phyloP scores from a whole-genome alignment of 2,797 vertebrate genomes.

The Anabacerthia variegaticeps region DNA sequence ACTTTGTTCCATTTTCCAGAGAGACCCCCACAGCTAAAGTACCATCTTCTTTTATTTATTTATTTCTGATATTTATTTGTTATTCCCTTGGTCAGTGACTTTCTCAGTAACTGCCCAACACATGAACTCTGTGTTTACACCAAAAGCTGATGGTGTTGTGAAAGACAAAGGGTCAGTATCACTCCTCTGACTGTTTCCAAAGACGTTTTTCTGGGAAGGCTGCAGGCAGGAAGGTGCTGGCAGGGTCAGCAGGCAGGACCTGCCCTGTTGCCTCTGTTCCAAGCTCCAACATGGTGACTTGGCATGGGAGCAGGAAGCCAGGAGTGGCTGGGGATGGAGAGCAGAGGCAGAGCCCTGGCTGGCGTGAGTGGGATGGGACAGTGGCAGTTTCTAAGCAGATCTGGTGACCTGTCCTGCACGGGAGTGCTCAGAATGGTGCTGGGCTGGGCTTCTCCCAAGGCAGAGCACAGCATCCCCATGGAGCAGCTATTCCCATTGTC shows the following conservation, averaged over 20 bases:
- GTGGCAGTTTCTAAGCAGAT: not conserved
- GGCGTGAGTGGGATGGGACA: not conserved
- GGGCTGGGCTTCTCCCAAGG: not conserved
- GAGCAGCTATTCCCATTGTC: not conserved
- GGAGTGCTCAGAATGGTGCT: not conserved
- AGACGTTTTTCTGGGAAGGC: not conserved
- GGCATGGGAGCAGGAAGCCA: not conserved
- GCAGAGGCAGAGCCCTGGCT: not conserved
- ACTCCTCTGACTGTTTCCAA: not conserved
- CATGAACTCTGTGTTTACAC: constrained; percentile 37
- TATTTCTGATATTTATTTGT: not conserved
- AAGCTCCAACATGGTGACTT: accelerated
- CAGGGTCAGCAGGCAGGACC: not conserved
- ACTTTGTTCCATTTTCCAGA: not conserved
- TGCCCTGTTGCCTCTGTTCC: not conserved
- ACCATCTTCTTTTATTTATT: not conserved
- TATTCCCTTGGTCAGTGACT: constrained; percentile 7
- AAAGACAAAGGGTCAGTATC: constrained; percentile 15
- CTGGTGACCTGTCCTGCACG: too few species aligned
- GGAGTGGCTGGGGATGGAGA: not conserved
- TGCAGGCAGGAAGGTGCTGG: not conserved
- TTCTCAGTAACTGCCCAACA: not conserved
- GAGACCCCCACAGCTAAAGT: not conserved
- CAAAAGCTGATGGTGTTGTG: constrained; percentile 9
- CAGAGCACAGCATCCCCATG: not conserved